Base-by-base conservation (phyloP, 1,140 invertebrate genomes). In the Drosophila nigromelanica region DNA sequence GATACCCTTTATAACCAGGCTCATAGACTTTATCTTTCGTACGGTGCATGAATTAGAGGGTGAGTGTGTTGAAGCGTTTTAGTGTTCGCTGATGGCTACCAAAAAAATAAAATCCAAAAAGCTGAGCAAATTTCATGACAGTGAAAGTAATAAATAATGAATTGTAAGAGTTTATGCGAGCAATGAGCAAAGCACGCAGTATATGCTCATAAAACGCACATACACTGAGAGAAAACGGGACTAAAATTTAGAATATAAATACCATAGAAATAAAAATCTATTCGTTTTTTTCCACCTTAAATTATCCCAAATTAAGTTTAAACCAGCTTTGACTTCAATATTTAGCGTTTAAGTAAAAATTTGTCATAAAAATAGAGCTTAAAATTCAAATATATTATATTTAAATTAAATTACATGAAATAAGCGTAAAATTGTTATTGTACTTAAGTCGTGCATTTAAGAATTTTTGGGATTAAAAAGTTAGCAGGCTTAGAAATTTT, bases 71-170 rank as follows among this genome's bases (percentile, higher is more conserved):
- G 18, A 18, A 7, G 59, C 71, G 66, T 66, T 54, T 79, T 37
- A 79, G 56, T 64, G 56, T 52, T 42, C 74, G 72, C 69, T 86
- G 67, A 63, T 80, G 54, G 63, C 60, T 66, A 12, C 70, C 47
- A 68, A 76, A 67, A 55, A 71, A 67, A 69, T 39, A 59, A 73
- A 76, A 47, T 55, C 37, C 12, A 78, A 45, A 48, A 86, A 72
- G 73, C 73, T 71, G 63, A 80, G 42, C 73, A 87, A 86, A 86
- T 81, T 76, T 73, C 67, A 78, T 76, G 80, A 69, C 80, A 79
- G 76, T 75, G 75, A 85, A 69, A 62, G 69, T 73, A 81, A 86
- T 87, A 87, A 87, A 86, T 86, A 86, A 87, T 86, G 85, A 86
- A 86, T 86, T 81, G 63, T 66, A 62, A 58, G 73, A 80, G 73